Conservation (phyloP, 1,140 invertebrate genomes). For the Aleiodes sp. region DNA sequence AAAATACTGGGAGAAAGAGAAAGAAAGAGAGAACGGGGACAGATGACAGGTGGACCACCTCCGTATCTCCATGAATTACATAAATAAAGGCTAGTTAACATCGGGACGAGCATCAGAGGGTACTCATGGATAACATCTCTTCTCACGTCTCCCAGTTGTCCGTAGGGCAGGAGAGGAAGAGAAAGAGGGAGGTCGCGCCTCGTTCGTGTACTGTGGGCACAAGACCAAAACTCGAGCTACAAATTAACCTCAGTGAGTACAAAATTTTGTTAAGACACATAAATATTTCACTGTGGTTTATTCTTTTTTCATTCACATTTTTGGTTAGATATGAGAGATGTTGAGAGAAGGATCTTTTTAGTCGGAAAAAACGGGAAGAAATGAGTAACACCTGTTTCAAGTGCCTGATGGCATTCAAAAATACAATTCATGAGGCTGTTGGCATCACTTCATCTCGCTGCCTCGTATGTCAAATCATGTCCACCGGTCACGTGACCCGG, state of each 20-base stretch:
- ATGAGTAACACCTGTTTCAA: too few species aligned
- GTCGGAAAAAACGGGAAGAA: too few species aligned
- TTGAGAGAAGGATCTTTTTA: too few species aligned
- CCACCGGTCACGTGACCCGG: too few species aligned
- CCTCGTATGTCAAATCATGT: too few species aligned
- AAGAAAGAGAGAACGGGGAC: background rate
- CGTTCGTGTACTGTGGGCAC: too few species aligned
- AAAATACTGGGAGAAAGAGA: too few species aligned
- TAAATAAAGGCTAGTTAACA: conserved; percentile 43
- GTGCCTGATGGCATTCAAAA: too few species aligned
- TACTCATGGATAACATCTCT: conserved; percentile 38
- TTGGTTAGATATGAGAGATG: too few species aligned
- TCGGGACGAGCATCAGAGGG: conserved; percentile 32
- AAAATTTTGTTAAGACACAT: conserved; percentile 4
- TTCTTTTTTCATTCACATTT: background rate
- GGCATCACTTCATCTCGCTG: too few species aligned
- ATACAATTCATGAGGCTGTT: too few species aligned
- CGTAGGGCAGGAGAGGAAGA: too few species aligned
- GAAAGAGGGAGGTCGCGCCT: conserved; percentile 1
- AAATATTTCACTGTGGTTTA: background rate
- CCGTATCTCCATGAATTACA: conserved; percentile 42
- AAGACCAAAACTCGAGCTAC: conserved; percentile 21
- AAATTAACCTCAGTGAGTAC: conserved; percentile 29
- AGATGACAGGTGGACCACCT: conserved; percentile 41
- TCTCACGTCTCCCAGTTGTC: conserved; percentile 32